Conservation (phyloP, 2,888 invertebrate species). For the Periphyllus acericola region DNA sequence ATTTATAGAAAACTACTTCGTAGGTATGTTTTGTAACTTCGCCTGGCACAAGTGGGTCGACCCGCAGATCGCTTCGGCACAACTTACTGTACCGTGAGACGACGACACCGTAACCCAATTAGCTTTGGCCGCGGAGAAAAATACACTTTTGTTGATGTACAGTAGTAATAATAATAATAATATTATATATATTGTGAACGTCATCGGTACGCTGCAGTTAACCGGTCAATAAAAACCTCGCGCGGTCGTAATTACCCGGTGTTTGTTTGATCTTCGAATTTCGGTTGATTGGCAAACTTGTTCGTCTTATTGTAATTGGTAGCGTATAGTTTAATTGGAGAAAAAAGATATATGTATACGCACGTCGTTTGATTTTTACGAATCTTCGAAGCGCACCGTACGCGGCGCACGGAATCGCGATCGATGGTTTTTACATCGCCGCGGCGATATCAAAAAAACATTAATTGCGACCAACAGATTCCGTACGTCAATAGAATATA, state of each 20-base stretch:
- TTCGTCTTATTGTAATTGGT: constrained; percentile 13
- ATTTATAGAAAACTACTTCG: not conserved
- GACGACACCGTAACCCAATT: constrained; percentile 46
- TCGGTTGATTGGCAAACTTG: constrained; percentile 28
- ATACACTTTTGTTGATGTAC: not conserved
- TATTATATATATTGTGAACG: not conserved
- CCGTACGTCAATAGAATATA: no score
- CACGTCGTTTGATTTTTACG: constrained; percentile 11
- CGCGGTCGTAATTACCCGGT: not conserved
- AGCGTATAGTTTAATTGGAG: constrained; percentile 14
- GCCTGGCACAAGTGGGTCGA: constrained; percentile 45
- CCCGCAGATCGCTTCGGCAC: constrained; percentile 29
- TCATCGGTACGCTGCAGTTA: not conserved
- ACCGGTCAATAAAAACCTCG: constrained; percentile 9
- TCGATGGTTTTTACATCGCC: no score
- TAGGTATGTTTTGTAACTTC: constrained; percentile 17
- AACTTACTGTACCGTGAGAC: no score
- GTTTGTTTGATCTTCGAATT: constrained; percentile 32
- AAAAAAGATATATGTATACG: constrained; percentile 18
- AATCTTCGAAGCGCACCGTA: not conserved
- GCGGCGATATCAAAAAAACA: no score
- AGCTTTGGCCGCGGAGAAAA: not conserved
- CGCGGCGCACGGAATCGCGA: no score
- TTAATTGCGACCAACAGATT: no score
- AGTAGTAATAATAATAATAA: not conserved